phyloP scores from a whole-genome alignment of 2,888 invertebrate genomes.

The Diarsia dahlii region DNA sequence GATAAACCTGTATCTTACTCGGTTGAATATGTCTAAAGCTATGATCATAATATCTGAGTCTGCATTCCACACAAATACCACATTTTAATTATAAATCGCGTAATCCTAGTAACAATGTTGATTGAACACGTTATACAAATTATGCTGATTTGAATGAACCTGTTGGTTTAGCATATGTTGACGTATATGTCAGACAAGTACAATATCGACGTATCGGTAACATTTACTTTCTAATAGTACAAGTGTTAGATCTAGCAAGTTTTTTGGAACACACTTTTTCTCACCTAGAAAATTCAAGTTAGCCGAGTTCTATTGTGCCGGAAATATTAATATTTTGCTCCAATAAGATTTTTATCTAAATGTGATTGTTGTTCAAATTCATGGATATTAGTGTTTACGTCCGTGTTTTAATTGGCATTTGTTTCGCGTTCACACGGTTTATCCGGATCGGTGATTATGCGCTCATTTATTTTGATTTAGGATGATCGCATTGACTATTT shows the following conservation, averaged over 20 bases:
- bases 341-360: slow-evolving; percentile 58
- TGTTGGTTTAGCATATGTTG: slow-evolving; percentile 41
- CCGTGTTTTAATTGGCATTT: slow-evolving; percentile 75
- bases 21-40: slow-evolving; percentile 48
- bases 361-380: slow-evolving; percentile 57
- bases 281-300: slow-evolving; percentile 62
- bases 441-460: slow-evolving; percentile 60
- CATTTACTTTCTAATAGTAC: slow-evolving; percentile 63
- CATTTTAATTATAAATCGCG: slow-evolving; percentile 54
- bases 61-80: slow-evolving; percentile 52
- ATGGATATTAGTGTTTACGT: slow-evolving; percentile 69
- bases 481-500: slow-evolving; percentile 24
- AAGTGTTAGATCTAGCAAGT: slow-evolving; percentile 56
- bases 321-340: slow-evolving; percentile 58
- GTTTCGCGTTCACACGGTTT: slow-evolving; percentile 70
- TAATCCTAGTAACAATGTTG: slow-evolving; percentile 61
- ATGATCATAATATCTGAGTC: slow-evolving; percentile 48
- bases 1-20: slow-evolving; percentile 44
- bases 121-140: slow-evolving; percentile 63
- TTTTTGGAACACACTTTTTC: slow-evolving; percentile 67
- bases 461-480: slow-evolving; percentile 44
- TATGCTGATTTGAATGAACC: slow-evolving; percentile 44
- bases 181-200: slow-evolving; percentile 37
- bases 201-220: slow-evolving; percentile 36
- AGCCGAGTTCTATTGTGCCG: slow-evolving; percentile 40